Percentiles rank a stretch among this genome's conserved stretches.
Conservation (phyloP, 1,140 invertebrate genomes). For the Drosophila hydei region DNA sequence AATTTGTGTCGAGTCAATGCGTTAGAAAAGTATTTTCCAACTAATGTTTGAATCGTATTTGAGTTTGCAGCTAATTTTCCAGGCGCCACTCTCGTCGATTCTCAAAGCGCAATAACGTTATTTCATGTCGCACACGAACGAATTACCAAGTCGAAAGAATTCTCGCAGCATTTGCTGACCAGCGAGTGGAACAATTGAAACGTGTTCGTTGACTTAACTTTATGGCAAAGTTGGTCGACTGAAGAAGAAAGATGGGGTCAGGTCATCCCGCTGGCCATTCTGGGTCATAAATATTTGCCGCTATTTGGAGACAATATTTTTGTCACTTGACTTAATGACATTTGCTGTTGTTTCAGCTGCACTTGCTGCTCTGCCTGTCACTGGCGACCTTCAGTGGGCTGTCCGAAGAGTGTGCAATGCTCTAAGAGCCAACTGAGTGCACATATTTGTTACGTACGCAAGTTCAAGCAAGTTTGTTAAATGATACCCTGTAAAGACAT, state of each 20-base stretch:
- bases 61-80: not conserved
- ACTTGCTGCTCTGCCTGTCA: conserved; percentile 27
- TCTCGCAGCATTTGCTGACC: not conserved
- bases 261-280: conserved; percentile 15
- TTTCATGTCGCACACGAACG: not conserved
- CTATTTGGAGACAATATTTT: conserved; percentile 58
- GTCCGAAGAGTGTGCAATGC: conserved; percentile 22
- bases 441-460: conserved; percentile 13
- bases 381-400: conserved; percentile 29
- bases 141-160: not conserved
- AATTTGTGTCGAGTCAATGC: too few relatives aligned
- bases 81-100: not conserved
- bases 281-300: conserved; percentile 60
- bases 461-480: conserved; percentile 4
- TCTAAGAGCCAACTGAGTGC: conserved; percentile 24
- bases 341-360: not conserved
- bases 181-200: conserved; percentile 31
- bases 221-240: conserved; percentile 31
- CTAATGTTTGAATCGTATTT: too few relatives aligned
- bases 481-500: conserved; percentile 20
- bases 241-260: not conserved
- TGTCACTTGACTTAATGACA: conserved; percentile 59
- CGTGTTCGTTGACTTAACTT: conserved; percentile 20
- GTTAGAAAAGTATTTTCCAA: too few relatives aligned
- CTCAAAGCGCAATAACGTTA: not conserved